Base-by-base conservation (phyloP, 2,888 invertebrate species). In the Formica aserva region DNA sequence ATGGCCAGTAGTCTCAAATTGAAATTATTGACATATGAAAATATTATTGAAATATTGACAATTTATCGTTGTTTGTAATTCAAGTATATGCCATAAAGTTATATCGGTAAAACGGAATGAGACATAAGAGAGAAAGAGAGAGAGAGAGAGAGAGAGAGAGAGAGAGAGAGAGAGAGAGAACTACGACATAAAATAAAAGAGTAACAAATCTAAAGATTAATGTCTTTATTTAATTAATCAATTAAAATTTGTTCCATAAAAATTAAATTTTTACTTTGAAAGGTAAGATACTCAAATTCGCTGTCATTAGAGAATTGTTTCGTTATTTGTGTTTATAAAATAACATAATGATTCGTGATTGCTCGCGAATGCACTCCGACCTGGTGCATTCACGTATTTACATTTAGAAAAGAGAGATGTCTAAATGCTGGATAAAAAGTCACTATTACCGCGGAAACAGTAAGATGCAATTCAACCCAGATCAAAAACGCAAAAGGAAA, bases 401-500 rank as follows among this genome's bases (percentile, higher is more conserved):
- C 57, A 78, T 78, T 80, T 71, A 80, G 45, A 72, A 60, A 35
- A 60, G 38, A 60, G 60, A 80, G 71, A 60, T 60, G 60, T 80
- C 45, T 80, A 80, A 80, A 80, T 80, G 78, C 22, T 18, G 72
- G 78, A 71, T 80, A 80, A 80, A 80, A 80, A 71, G 78, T 80
- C 71, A 48, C 72, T 71, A 62, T 71, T 80, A 80, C 35, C 35
- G 72, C 45, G 78, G 60, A 80, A 78, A 80, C 72, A 55, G 77
- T 55, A 77, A 74, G n/a, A 83, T 87, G 55, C 57, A 85, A 85
- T 87, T 85, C 71, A 69, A 65, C 55, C 48, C 11, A 57, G 32
- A 78, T 83, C 67, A 71, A 83, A 85, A 83, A 67, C 77, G 87
- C 72, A 83, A 81, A 81, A 71, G 57, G 41, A 66, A 81, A 83